Conservation (phyloP, 2,113 vertebrate species). For the Callorhinus ursinus region DNA sequence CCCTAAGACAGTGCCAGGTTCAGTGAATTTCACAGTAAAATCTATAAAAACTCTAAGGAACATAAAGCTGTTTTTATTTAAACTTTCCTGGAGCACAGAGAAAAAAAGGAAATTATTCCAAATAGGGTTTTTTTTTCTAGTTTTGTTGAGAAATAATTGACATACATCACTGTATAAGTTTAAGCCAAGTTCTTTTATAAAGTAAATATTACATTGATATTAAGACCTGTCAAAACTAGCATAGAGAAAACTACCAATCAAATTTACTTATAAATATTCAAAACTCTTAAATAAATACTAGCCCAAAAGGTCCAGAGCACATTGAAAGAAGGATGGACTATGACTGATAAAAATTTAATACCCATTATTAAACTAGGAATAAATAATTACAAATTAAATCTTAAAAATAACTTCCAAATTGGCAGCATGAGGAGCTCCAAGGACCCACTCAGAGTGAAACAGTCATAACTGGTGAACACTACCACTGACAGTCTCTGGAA, state of each 20-base stretch:
- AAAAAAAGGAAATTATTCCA: neutral
- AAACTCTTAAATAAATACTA: neutral
- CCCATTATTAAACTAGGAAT: neutral
- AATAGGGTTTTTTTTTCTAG: neutral
- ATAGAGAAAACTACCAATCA: neutral
- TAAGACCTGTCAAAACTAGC: neutral
- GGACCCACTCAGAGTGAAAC: neutral
- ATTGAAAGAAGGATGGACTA: neutral
- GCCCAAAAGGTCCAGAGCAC: neutral
- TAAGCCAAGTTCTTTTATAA: neutral
- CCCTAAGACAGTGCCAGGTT: too few relatives aligned
- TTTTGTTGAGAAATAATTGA: neutral
- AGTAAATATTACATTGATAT: neutral
- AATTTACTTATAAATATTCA: neutral
- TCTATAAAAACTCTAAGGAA: neutral
- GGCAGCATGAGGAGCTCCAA: neutral
- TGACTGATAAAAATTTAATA: neutral
- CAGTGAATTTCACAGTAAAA: neutral
- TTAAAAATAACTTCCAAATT: neutral
- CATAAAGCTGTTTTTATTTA: neutral
- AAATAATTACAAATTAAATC: neutral
- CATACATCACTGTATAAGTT: neutral
- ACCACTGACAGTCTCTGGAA: neutral
- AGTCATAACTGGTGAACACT: neutral
- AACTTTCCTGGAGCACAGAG: neutral